Evolutionary conservation across 2,113 vertebrate species (phyloP), one percentile per base, ranked within the genome.

Genomic region (Oenanthe melanoleuca): DNA sequence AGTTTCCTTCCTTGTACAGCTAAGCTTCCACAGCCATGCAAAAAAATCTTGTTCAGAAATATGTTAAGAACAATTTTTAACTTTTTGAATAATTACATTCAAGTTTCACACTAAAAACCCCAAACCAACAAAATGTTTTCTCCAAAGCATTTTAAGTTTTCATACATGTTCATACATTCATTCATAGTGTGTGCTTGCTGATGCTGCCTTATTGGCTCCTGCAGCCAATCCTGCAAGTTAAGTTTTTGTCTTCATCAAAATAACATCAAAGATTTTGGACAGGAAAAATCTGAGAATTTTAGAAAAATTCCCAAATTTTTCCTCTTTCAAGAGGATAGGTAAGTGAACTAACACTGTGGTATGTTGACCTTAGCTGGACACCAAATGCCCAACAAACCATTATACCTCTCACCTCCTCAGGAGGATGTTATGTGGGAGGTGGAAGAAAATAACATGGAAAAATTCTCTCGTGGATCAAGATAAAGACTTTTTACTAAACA

Each of bases 401-500:
- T 17, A 15, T 44, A 18, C 21, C 50, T 50, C 12, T 64, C 28
- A 42, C 3, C 2, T 45, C 24, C 29, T 78, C 42, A 65, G 11
- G 9, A 65, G 37, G 33, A n/a, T 0, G 0, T 19, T 24, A 5
- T 12, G 3, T 25, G 2, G 3, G 8, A 56, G 5, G 6, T 50
- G 6, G 14, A 8, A 72, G 24, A 59, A 72, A 72, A 59, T 12
- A 25, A 31, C 7, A 52, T 11, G 4, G 24, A 72, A 44, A 63
- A 71, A 28, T 14, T 0, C 4, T 8, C 38, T 65, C 11, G 3
- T 13, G 8, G 17, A 18, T 71, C 20, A 78, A 71, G 65, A 57
- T 22, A 19, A 78, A 59, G 16, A 8, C 4, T 25, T 12, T 79
- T 65, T 34, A 59, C 29, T 40, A 34, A 65, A 12, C 4, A 52